A percentile compares a stretch with the other conserved stretches of the same genome.
These are phyloP conservation scores for Macrotis lagotis DNA, from an alignment of 2,113 vertebrate genomes.

Conservation along the genomic window DNA sequence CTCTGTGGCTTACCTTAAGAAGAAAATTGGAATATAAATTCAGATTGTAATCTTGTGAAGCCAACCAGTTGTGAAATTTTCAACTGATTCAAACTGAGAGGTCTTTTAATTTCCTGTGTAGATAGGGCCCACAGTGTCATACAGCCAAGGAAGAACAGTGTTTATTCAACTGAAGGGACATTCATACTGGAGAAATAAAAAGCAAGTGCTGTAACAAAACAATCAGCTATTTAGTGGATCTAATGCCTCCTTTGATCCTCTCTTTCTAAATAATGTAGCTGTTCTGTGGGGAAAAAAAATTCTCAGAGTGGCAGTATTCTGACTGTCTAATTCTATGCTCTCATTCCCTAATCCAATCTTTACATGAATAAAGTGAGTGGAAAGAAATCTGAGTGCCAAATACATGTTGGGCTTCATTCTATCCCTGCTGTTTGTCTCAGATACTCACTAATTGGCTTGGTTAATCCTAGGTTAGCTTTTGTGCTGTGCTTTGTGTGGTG, in stretches of 20 bases:
- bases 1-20: constrained; percentile 18
- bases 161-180: neutral
- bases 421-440: neutral
- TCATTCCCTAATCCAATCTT: constrained; percentile 27
- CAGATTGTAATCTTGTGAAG: constrained; percentile 9
- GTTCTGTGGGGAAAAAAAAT: neutral
- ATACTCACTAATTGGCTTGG: neutral
- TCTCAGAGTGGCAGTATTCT: neutral
- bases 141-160: neutral
- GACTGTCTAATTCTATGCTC: constrained; percentile 27
- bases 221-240: neutral
- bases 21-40: constrained; percentile 36
- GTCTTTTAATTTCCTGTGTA: constrained; percentile 32
- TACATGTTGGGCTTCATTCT: neutral
- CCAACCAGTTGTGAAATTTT: constrained; percentile 28
- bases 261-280: neutral
- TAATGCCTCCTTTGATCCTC: neutral
- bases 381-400: neutral
- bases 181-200: neutral
- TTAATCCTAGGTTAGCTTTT: neutral
- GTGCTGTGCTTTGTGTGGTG: neutral
- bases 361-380: neutral
- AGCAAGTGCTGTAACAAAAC: neutral
- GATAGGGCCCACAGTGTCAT: neutral
- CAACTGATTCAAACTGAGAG: constrained; percentile 17